Conservation (phyloP, 2,888 invertebrate genomes). For the Tryphoninae sp. region DNA sequence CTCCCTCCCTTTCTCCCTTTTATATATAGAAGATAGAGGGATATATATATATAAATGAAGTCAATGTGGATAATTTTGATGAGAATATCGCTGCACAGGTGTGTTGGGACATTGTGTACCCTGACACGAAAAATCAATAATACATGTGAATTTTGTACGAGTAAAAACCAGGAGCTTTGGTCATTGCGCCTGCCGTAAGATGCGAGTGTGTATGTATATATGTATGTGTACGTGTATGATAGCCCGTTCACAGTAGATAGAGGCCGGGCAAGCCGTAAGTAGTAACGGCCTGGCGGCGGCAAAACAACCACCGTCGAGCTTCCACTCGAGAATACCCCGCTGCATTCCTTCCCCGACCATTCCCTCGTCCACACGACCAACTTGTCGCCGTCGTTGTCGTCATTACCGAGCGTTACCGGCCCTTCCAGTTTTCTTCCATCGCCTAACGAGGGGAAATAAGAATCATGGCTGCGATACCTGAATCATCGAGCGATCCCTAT, state of each 20-base stretch:
- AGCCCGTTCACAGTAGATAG: constrained; percentile 23
- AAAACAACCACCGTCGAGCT: constrained; percentile 19
- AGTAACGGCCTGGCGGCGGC: constrained; percentile 23
- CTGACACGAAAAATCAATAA: constrained; percentile 27
- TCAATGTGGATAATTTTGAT: background rate
- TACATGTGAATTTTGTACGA: background rate
- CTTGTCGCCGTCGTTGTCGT: constrained; percentile 4
- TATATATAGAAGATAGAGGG: no score
- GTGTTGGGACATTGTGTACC: background rate
- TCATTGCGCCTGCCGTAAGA: no score
- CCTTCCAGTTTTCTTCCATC: constrained; percentile 51
- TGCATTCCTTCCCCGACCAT: constrained; percentile 51
- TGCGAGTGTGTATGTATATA: constrained; percentile 20
- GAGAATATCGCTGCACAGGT: background rate
- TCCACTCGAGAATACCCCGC: constrained; percentile 35
- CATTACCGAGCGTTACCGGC: constrained; percentile 7
- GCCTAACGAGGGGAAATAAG: background rate
- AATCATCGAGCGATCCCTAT: no score
- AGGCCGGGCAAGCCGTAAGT: constrained; percentile 13
- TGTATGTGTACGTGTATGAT: constrained; percentile 6
- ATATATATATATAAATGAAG: background rate
- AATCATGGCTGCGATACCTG: no score
- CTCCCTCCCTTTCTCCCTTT: no score
- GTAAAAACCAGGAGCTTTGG: background rate
- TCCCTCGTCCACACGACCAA: constrained; percentile 28